Base-by-base conservation (phyloP, 64 coral and sea anemone species). In the Cladopsammia gracilis region DNA sequence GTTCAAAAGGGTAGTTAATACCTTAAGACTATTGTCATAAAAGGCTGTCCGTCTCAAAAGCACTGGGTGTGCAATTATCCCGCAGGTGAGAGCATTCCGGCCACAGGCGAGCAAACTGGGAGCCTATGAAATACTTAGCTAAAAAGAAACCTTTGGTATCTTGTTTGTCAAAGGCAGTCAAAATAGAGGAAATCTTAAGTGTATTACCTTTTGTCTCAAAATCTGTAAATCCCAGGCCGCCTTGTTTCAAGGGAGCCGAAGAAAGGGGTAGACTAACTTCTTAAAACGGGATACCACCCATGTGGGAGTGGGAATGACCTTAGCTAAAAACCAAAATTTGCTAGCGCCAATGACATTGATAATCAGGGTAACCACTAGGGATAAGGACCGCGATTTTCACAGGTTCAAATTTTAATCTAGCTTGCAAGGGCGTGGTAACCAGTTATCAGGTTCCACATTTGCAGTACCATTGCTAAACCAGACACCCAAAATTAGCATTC, bases 401-500 rank as follows among this genome's bases (percentile, higher is more conserved):
- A 78, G 50, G 34, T 34, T 34, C 34, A 48, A 66, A 46, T 18
- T 67, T 12, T 62, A 18, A 25, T 69, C 52, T 1, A 89, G 52
- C 0, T 75, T 25, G 20, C 3, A 24, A 20, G 68, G 22, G 0
- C 71, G 6, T 14, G 53, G 19, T 3, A 34, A 44, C 87, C 87
- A 68, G 50, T 89, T 78, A 26, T 25, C 4, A 6, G 26, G n/a
- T 8, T 50, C 60, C 1, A 77, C 74, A 51, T 25, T 64, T 23
- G 5, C 16, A 15, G 25, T 2, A 0, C 72, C 46, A 88, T 34
- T 34, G 34, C 34, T 34, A 34, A 34, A 93, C 20, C 22, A 74
- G 0, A 71, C 26, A 1, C 53, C 76, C 6, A 88, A 20, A 2
- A 88, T 61, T 44, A 71, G 86, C 73, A 93, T 93, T 46, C 77